These are phyloP conservation scores for Ganaspis brasiliensis DNA, from an alignment of 2,888 invertebrate genomes.

Conservation along the genomic window DNA sequence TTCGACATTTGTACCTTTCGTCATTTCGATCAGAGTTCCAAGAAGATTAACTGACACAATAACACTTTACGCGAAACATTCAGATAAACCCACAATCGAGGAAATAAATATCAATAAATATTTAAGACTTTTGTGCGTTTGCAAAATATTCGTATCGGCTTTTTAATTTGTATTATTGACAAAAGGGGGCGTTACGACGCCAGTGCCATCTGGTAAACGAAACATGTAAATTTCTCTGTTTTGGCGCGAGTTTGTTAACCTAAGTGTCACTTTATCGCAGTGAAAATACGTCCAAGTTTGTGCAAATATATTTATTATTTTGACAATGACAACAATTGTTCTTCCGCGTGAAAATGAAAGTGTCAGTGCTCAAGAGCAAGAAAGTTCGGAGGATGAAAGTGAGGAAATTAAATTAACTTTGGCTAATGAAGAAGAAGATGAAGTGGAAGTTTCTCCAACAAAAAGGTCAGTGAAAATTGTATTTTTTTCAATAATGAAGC, in stretches of 20 bases:
- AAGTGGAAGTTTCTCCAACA: neutral
- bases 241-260: neutral
- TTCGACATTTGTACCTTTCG: constrained; percentile 29
- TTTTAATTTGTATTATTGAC: neutral
- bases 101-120: neutral
- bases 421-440: neutral
- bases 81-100: neutral
- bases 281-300: neutral
- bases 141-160: neutral
- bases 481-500: neutral
- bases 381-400: neutral
- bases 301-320: neutral
- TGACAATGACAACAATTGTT: constrained; percentile 10
- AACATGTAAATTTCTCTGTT: neutral
- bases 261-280: no score
- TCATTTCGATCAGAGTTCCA: constrained; percentile 2
- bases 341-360: neutral
- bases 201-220: neutral
- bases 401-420: neutral
- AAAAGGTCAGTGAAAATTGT: constrained; percentile 9
- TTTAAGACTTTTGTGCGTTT: neutral
- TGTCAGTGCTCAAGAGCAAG: neutral
- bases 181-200: neutral
- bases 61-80: neutral
- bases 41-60: neutral